Percentiles rank a stretch among this genome's conserved stretches.
Conservation (phyloP, 2,888 invertebrate species). For the Thymelicus sylvestris region DNA sequence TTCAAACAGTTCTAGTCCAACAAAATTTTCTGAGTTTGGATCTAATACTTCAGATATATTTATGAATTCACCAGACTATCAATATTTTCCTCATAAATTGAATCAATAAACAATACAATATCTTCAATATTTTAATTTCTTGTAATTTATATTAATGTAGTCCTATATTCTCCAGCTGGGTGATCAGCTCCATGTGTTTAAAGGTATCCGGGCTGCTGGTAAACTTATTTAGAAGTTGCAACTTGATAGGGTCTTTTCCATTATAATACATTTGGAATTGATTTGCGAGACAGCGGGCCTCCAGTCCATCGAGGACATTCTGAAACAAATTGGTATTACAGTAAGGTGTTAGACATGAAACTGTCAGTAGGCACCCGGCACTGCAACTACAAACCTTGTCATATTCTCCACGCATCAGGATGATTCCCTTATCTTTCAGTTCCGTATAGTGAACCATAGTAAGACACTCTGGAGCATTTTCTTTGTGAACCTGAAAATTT, state of each 20-base stretch:
- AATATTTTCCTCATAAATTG: constrained; percentile 68
- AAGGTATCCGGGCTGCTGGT: constrained; percentile 89
- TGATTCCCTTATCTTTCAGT: constrained; percentile 88
- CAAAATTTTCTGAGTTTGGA: constrained; percentile 22
- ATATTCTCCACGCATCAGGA: constrained; percentile 94
- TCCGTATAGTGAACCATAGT: constrained; percentile 92
- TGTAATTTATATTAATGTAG: constrained; percentile 50
- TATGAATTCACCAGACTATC: constrained; percentile 64
- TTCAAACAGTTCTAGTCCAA: constrained; percentile 22
- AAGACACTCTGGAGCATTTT: constrained; percentile 95
- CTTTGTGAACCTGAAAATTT: constrained; percentile 88
- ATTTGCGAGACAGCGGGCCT: constrained; percentile 94
- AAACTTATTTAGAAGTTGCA: constrained; percentile 87
- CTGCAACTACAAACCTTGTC: constrained; percentile 80
- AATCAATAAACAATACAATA: constrained; percentile 50
- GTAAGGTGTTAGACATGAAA: background rate
- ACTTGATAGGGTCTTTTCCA: constrained; percentile 86
- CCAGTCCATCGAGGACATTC: constrained; percentile 89
- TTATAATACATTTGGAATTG: constrained; percentile 94
- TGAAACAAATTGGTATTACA: constrained; percentile 47
- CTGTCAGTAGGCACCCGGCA: background rate
- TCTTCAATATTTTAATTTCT: background rate
- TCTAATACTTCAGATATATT: constrained; percentile 40
- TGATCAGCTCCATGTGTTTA: constrained; percentile 92
- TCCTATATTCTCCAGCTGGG: constrained; percentile 88